These are phyloP conservation scores for Mechanitis mazaeus DNA, from an alignment of 2,888 invertebrate species.

Conservation along the genomic window DNA sequence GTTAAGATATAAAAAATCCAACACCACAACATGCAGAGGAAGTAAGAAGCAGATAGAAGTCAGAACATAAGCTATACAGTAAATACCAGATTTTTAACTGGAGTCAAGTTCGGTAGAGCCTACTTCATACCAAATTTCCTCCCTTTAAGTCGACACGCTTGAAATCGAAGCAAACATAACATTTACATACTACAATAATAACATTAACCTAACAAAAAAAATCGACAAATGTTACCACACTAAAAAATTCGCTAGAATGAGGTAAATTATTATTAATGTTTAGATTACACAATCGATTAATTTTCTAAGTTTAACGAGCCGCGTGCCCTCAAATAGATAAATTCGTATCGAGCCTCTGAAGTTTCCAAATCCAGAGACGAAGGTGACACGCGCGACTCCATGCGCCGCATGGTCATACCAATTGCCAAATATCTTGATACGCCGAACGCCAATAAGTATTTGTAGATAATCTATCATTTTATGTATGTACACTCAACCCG, in stretches of 20 bases:
- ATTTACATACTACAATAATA: slow-evolving; percentile 55
- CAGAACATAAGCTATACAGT: slow-evolving; percentile 25
- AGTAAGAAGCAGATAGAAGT: slow-evolving; percentile 14
- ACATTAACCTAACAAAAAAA: slow-evolving; percentile 63
- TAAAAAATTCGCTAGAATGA: slow-evolving; percentile 71
- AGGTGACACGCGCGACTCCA: slow-evolving; percentile 48
- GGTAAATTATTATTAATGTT: slow-evolving; percentile 49
- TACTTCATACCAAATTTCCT: slow-evolving; percentile 13
- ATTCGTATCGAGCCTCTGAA: slow-evolving; percentile 54
- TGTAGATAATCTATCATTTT: slow-evolving; percentile 39
- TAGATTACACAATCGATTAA: slow-evolving; percentile 52
- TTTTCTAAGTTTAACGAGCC: slow-evolving; percentile 54
- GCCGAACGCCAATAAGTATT: slow-evolving; percentile 41
- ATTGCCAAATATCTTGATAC: slow-evolving; percentile 49
- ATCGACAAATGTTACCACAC: slow-evolving; percentile 62
- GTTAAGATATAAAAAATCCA: not conserved
- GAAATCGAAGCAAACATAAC: slow-evolving; percentile 62
- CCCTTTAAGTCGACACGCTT: slow-evolving; percentile 17
- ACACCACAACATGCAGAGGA: slow-evolving; percentile 9
- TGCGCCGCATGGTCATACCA: slow-evolving; percentile 65
- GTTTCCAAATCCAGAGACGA: slow-evolving; percentile 37
- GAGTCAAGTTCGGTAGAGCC: slow-evolving; percentile 19
- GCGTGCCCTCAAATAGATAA: slow-evolving; percentile 49
- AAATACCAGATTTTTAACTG: slow-evolving; percentile 20
- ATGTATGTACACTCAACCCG: slow-evolving; percentile 73